These are phyloP conservation scores for Macrophya annulata DNA, from an alignment of 2,888 invertebrate genomes.

Conservation along the genomic window DNA sequence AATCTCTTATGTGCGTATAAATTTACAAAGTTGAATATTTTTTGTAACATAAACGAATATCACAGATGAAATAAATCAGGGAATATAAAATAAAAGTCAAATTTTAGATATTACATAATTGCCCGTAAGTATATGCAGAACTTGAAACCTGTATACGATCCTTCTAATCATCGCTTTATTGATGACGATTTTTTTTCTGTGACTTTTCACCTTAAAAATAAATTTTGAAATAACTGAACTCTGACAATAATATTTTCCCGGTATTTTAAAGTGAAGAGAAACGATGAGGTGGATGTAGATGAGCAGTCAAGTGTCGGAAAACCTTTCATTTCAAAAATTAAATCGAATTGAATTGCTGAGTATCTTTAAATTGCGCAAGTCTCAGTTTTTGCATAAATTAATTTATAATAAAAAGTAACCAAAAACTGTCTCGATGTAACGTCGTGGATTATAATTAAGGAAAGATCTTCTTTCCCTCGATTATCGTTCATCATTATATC, in stretches of 20 bases:
- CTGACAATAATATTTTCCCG: too few relatives aligned
- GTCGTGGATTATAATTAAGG: background rate
- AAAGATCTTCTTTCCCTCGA: background rate
- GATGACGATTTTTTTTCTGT: background rate
- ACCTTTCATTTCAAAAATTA: background rate
- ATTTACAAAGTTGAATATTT: background rate
- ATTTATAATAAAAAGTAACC: background rate
- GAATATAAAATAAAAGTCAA: background rate
- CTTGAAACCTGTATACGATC: background rate
- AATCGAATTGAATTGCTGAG: background rate
- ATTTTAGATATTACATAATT: background rate
- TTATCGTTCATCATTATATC: background rate
- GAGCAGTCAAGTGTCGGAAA: background rate
- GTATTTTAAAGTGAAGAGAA: background rate
- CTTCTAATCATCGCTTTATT: background rate
- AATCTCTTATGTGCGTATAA: background rate
- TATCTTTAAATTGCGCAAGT: background rate
- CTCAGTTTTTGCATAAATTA: background rate
- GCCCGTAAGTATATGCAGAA: background rate
- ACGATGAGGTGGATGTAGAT: background rate
- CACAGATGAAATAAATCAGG: background rate
- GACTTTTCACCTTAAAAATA: background rate
- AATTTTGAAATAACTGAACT: background rate
- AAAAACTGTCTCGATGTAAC: background rate
- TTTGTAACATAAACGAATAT: background rate